Evolutionary conservation across 2,113 vertebrate species (phyloP).

Genomic region (Dipodomys stephensi): DNA sequence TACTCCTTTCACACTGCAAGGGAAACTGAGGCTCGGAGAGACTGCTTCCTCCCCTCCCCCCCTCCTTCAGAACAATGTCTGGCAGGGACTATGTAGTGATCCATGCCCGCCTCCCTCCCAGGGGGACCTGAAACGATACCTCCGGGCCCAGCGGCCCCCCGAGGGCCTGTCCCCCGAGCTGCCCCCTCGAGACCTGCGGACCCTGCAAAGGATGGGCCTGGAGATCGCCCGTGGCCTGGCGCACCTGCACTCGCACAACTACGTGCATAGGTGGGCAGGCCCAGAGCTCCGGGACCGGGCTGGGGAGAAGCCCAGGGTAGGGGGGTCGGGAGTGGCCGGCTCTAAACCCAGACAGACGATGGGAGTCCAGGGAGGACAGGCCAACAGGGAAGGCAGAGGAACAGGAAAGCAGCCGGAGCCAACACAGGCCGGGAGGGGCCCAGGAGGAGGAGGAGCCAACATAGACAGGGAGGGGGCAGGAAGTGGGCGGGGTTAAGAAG

Average conservation of each 20-base stretch:
- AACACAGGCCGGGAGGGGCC: accelerated
- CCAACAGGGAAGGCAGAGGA: accelerated
- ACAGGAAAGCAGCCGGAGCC: too few species aligned
- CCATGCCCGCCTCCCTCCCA: constrained; percentile 59
- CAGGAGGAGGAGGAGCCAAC: too few species aligned
- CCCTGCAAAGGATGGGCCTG: constrained; percentile 95
- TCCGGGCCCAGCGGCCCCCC: constrained; percentile 92
- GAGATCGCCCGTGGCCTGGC: constrained; percentile 95
- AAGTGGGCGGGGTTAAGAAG: too few species aligned
- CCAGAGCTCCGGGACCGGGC: background rate
- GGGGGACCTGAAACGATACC: constrained; percentile 95
- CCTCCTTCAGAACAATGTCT: background rate
- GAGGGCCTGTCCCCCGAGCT: constrained; percentile 95
- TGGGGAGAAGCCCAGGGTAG: accelerated
- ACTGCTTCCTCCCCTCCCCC: background rate
- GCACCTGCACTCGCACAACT: constrained; percentile 94
- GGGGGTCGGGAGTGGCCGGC: background rate
- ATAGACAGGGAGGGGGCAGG: too few species aligned
- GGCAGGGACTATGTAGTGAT: background rate
- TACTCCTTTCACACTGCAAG: background rate
- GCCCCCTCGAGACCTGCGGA: constrained; percentile 91
- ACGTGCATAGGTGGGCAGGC: constrained; percentile 92
- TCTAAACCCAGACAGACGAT: background rate
- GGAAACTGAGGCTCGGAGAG: background rate
- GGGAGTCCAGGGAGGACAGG: background rate